Base-by-base conservation (phyloP, 23 tunicate species). In the Aplidium turbinatum region DNA sequence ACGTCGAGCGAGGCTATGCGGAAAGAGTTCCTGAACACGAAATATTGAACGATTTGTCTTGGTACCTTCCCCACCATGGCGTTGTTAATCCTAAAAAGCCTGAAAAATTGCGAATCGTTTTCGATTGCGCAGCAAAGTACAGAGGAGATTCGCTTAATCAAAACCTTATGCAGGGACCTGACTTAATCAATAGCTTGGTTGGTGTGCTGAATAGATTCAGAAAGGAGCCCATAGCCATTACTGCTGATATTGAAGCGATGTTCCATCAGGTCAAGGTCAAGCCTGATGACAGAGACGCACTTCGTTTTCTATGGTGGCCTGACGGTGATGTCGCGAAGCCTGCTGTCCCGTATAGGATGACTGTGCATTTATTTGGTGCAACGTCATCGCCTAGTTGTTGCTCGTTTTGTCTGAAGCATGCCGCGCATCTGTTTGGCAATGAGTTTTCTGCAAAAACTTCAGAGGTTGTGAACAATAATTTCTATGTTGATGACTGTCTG, bases 401-500 rank as follows among this genome's bases (percentile, higher is more conserved):
- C 28, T 58, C 23, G 21, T 73, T 54, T 40, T 48, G 66, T 30
- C 39, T 73, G 4, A 54, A 32, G 35, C 30, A 50, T 26, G 45
- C 71, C n/a, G 71, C 67, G 26, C 47, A 73, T 5, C 39, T 31
- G 21, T 33, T 11, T 28, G 46, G 53, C 33, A 6, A 18, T 30
- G 78, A 73, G 5, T 73, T 54, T 9, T 47, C 26, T 18, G 24
- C 1, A 19, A 21, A 40, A 21, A 47, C 47, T 26, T 27, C 20
- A 7, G 1, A 56, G 26, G 23, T 32, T 55, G 78, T 73, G 22
- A 16, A 1, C 3, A 33, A 40, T 54, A 34, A 54, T 38, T 76
- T 76, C 53, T 76, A 76, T 52, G 81, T 76, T 31, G 73, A 76
- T 62, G 55, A 61, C 46, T 62, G 70, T 48, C 57, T 76, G 18